phyloP scores from a whole-genome alignment of 2,113 vertebrate species.

The Cathartes aura region DNA sequence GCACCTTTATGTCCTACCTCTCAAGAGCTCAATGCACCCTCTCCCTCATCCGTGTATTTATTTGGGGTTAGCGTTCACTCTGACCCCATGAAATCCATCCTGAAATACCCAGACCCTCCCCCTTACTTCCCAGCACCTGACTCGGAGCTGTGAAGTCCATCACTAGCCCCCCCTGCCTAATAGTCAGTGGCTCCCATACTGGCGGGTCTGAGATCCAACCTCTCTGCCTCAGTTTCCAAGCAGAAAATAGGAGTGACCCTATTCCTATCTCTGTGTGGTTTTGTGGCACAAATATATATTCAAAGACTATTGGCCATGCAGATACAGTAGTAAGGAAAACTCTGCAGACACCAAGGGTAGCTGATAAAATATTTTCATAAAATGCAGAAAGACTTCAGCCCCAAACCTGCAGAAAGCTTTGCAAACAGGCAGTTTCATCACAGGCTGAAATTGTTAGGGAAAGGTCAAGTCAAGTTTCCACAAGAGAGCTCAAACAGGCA shows the following conservation, averaged over 20 bases:
- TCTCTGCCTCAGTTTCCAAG: background rate
- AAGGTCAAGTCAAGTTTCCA: background rate
- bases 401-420: background rate
- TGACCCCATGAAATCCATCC: background rate
- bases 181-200: background rate
- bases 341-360: background rate
- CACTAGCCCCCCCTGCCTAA: accelerated
- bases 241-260: background rate
- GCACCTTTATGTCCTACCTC: conserved; percentile 23
- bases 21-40: background rate
- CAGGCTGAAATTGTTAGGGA: background rate
- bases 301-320: background rate
- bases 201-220: background rate
- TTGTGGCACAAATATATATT: background rate
- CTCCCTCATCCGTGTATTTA: background rate
- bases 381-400: background rate
- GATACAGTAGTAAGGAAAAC: background rate
- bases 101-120: background rate
- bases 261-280: background rate
- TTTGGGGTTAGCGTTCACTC: background rate
- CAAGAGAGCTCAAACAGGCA: background rate
- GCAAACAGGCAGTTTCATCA: background rate
- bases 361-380: background rate
- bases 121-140: background rate
- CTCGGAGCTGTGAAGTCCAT: background rate